Conservation (phyloP, 2,113 vertebrate species). For the Boleophthalmus pectinirostris region DNA sequence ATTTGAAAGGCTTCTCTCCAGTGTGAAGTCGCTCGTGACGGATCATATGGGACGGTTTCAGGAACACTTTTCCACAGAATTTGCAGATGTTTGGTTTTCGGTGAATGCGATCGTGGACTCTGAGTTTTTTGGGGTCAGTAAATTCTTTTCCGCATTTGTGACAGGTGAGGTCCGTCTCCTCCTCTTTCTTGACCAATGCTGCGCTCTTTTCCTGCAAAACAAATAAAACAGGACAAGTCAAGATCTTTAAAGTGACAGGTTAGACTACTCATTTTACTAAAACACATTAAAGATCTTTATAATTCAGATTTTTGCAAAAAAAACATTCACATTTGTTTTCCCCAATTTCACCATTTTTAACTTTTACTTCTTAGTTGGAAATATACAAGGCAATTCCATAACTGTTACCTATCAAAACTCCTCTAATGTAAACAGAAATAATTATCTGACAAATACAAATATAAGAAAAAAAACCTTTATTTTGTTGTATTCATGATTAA, state of each 20-base stretch:
- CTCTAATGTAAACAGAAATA: too few species aligned
- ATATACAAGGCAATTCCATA: too few species aligned
- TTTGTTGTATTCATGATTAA: too few species aligned
- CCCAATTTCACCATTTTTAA: too few species aligned
- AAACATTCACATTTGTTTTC: too few species aligned
- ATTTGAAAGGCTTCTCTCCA: background rate
- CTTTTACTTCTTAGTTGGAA: too few species aligned
- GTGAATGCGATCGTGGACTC: conserved; percentile 1
- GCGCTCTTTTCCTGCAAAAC: conserved; percentile 1
- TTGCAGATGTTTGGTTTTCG: conserved; percentile 1
- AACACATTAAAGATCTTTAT: background rate
- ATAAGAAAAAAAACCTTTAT: too few species aligned
- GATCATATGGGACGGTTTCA: background rate
- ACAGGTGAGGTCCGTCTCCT: background rate
- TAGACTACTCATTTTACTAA: background rate
- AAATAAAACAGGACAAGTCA: background rate
- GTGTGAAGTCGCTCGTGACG: background rate
- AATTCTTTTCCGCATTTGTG: background rate
- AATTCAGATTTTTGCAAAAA: background rate
- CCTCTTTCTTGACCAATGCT: conserved; percentile 2
- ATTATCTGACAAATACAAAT: too few species aligned
- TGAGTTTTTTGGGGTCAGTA: background rate
- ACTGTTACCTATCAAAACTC: too few species aligned
- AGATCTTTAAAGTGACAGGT: background rate
- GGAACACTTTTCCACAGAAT: background rate